Conservation (phyloP, 2,888 invertebrate species). For the Sericinus montela region DNA sequence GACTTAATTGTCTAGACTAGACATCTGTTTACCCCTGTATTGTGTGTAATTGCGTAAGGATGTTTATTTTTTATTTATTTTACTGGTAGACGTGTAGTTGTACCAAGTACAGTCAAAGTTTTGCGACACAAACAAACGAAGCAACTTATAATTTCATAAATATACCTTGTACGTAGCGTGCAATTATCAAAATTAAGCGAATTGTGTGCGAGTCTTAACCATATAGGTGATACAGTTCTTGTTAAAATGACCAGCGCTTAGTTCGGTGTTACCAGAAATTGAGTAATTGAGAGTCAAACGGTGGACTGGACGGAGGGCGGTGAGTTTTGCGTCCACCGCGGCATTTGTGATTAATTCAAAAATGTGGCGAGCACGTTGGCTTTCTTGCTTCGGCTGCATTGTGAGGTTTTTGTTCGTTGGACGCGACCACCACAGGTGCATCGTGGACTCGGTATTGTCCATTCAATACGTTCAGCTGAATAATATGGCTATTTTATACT, state of each 20-base stretch:
- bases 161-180: background rate
- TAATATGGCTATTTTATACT: background rate
- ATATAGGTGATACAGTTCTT: too few species aligned
- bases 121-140: too few species aligned
- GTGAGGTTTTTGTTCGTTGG: conserved; percentile 30
- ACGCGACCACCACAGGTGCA: conserved; percentile 22
- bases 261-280: conserved; percentile 16
- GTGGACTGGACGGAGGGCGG: conserved; percentile 1
- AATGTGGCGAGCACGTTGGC: conserved; percentile 18
- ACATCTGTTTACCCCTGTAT: too few species aligned
- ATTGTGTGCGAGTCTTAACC: too few species aligned
- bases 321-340: conserved; percentile 14
- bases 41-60: too few species aligned
- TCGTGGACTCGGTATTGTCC: background rate
- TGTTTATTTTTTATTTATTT: too few species aligned
- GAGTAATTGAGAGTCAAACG: conserved; percentile 20
- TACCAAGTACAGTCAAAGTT: too few species aligned
- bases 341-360: conserved; percentile 27
- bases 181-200: too few species aligned
- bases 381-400: conserved; percentile 13
- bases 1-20: too few species aligned
- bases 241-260: too few species aligned
- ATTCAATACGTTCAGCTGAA: background rate
- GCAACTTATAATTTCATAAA: too few species aligned
- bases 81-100: too few species aligned